A percentile compares a stretch with the other conserved stretches of the same genome.
Conservation (phyloP, 2,113 vertebrate genomes). For the Oryzias woworae region DNA sequence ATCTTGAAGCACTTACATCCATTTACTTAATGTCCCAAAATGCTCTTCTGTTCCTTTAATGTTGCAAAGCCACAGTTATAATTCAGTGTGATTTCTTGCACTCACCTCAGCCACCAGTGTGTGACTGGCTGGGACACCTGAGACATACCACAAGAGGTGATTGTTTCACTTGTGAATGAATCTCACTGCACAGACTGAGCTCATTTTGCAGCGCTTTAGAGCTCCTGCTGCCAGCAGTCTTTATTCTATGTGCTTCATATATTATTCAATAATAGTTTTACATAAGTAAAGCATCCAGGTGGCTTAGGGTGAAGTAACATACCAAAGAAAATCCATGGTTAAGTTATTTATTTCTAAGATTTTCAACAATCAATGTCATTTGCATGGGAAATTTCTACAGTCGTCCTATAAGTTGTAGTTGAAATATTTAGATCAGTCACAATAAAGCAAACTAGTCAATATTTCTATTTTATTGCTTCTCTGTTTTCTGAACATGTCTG, state of each 20-base stretch:
- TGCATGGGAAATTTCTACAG: background rate
- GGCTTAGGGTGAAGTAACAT: background rate
- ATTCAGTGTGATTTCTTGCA: slow-evolving; percentile 15
- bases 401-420: slow-evolving; percentile 2
- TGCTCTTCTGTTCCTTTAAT: slow-evolving; percentile 6
- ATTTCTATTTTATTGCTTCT: too few relatives aligned
- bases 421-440: background rate
- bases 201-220: slow-evolving; percentile 52
- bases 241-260: slow-evolving; percentile 29
- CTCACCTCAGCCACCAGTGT: slow-evolving; percentile 31
- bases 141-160: slow-evolving; percentile 25
- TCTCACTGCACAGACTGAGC: slow-evolving; percentile 36
- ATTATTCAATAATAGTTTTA: slow-evolving; percentile 31
- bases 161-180: slow-evolving; percentile 48
- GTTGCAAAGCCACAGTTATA: background rate
- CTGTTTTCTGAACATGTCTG: background rate
- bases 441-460: background rate
- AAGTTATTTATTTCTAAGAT: slow-evolving; percentile 7
- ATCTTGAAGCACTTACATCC: background rate
- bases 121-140: slow-evolving; percentile 27
- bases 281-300: slow-evolving; percentile 9
- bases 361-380: slow-evolving; percentile 11
- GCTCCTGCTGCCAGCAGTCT: slow-evolving; percentile 23
- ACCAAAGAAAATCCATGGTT: background rate
- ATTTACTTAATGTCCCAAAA: background rate